Percentiles rank a stretch among this genome's conserved stretches.
These are phyloP conservation scores for Tenthredo amoena DNA, from an alignment of 2,888 invertebrate species.

Conservation along the genomic window DNA sequence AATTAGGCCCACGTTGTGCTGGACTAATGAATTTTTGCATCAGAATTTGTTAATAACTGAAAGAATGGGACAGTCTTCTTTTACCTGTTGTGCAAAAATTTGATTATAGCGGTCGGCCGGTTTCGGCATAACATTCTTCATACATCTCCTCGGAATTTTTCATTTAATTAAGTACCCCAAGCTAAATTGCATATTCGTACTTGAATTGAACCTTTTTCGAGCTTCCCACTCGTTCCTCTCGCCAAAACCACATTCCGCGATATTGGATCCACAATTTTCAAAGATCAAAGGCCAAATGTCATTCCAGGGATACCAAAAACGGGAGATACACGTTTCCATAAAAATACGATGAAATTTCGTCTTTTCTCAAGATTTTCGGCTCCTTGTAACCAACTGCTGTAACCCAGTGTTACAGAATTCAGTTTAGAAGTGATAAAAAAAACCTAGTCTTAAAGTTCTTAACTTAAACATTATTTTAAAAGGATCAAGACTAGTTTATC, in stretches of 20 bases:
- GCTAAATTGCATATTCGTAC: not conserved
- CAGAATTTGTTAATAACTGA: no score
- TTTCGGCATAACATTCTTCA: not conserved
- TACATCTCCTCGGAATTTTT: not conserved
- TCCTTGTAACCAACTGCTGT: not conserved
- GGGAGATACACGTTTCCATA: not conserved
- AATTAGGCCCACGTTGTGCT: no score
- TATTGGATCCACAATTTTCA: not conserved
- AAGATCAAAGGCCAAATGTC: conserved; percentile 2
- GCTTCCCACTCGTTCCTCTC: not conserved
- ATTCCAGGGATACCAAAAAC: not conserved
- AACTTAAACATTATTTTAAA: not conserved
- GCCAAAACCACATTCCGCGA: not conserved
- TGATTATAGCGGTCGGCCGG: not conserved
- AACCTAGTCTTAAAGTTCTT: not conserved
- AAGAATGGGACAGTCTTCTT: no score
- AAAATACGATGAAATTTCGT: not conserved
- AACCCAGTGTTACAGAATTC: not conserved
- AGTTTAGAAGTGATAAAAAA: not conserved
- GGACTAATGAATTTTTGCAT: no score
- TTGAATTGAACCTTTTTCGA: not conserved
- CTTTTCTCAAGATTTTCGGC: not conserved
- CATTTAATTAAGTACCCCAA: not conserved
- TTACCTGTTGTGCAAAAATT: not conserved
- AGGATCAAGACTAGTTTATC: not conserved